A percentile compares a stretch with the other conserved stretches of the same genome.
Conservation (phyloP, 92 coral and sea anemone species). For the Porites rus region DNA sequence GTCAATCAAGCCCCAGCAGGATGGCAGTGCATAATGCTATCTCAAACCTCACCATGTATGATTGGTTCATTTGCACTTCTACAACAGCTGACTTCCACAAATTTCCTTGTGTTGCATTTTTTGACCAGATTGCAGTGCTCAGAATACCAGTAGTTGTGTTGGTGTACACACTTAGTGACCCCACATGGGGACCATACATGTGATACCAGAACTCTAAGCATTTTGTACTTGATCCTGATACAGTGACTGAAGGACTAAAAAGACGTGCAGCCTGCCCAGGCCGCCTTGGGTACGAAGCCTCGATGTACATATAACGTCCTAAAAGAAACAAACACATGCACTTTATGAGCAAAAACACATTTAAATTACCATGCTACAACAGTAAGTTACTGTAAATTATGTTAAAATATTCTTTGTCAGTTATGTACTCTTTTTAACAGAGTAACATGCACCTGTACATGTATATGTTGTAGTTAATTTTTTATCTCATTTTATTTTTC, state of each 20-base stretch:
- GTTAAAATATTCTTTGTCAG: no score
- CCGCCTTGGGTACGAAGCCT: constrained; percentile 32
- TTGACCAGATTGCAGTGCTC: constrained; percentile 68
- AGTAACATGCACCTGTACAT: no score
- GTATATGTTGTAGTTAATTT: no score
- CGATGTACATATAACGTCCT: constrained; percentile 86
- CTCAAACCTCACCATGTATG: constrained; percentile 74
- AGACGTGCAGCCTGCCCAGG: constrained; percentile 76
- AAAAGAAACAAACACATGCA: neutral
- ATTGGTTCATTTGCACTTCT: constrained; percentile 59
- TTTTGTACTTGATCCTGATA: constrained; percentile 53
- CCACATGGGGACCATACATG: constrained; percentile 84
- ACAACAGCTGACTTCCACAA: constrained; percentile 66
- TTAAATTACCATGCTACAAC: no score
- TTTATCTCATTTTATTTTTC: no score
- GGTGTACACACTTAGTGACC: constrained; percentile 67
- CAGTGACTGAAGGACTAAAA: constrained; percentile 66
- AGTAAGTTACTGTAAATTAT: no score
- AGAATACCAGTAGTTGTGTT: constrained; percentile 58
- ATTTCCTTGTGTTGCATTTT: constrained; percentile 74
- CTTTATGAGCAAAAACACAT: no score
- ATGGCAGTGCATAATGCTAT: neutral
- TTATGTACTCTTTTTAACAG: no score
- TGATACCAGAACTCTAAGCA: constrained; percentile 91
- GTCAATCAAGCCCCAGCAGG: neutral